phyloP scores from a whole-genome alignment of 2,888 invertebrate species.

The Rhamnusium bicolor region DNA sequence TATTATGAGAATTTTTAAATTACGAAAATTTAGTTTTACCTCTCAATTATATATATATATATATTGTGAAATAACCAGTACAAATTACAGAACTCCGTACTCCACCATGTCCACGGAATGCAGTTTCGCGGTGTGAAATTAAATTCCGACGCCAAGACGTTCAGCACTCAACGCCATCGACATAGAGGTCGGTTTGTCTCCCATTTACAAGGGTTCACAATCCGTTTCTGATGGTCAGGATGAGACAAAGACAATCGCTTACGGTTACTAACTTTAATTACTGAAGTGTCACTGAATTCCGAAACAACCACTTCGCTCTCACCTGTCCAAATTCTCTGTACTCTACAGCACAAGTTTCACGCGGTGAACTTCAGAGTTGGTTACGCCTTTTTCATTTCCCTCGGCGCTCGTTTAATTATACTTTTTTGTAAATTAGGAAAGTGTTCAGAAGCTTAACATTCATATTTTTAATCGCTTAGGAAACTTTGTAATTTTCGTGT shows the following conservation, averaged over 20 bases:
- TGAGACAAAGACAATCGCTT: conserved; percentile 51
- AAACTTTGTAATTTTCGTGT: too few species aligned
- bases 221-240: conserved; percentile 47
- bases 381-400: not conserved
- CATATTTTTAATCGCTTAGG: too few species aligned
- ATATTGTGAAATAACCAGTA: not conserved
- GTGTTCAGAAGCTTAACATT: not conserved
- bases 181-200: conserved; percentile 2
- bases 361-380: not conserved
- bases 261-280: conserved; percentile 62
- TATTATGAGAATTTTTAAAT: too few species aligned
- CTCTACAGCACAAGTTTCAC: not conserved
- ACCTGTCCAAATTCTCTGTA: conserved; percentile 45
- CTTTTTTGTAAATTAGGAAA: not conserved
- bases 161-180: conserved; percentile 38
- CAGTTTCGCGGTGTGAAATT: conserved; percentile 63
- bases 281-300: conserved; percentile 61
- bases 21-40: too few species aligned
- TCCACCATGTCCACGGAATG: conserved; percentile 55
- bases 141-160: conserved; percentile 64
- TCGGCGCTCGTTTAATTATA: not conserved
- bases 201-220: conserved; percentile 4
- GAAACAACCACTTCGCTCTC: conserved; percentile 56
- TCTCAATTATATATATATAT: too few species aligned
- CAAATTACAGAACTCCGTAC: conserved; percentile 21